A percentile compares a stretch with the other conserved stretches of the same genome.
Conservation (phyloP, 2,888 invertebrate genomes). For the Criorhina ranunculi region DNA sequence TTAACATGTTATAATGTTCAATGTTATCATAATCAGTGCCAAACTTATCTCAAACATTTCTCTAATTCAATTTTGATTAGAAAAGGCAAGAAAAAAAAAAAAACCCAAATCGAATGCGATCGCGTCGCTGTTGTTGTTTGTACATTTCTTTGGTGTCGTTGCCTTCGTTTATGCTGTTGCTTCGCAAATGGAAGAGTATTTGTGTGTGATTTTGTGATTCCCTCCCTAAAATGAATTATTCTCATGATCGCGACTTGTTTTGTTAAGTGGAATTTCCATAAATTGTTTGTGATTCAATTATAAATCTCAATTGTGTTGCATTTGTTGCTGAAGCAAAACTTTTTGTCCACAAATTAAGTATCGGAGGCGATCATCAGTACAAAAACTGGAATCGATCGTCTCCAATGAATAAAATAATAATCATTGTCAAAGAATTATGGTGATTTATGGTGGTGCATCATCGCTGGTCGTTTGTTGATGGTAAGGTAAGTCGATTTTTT, state of each 20-base stretch:
- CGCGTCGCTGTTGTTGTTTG: background rate
- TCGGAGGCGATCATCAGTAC: background rate
- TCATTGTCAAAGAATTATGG: background rate
- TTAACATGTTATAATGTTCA: background rate
- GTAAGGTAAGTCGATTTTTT: constrained; percentile 1
- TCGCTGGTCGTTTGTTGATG: constrained; percentile 24
- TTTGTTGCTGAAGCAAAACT: background rate
- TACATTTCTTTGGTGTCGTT: constrained; percentile 15
- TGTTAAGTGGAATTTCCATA: constrained; percentile 1
- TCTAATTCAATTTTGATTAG: background rate
- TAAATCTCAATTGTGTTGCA: background rate
- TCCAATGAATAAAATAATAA: background rate
- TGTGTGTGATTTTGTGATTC: background rate
- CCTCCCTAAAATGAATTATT: constrained; percentile 3
- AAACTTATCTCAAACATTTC: background rate
- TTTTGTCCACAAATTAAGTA: background rate
- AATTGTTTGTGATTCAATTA: background rate
- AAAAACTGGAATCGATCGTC: background rate
- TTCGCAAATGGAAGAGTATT: background rate
- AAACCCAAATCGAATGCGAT: background rate
- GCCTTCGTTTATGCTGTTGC: background rate
- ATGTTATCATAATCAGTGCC: no score
- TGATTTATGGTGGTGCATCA: constrained; percentile 19
- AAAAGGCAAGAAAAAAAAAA: background rate
- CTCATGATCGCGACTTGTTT: background rate